phyloP scores from a whole-genome alignment of 2,797 vertebrate genomes.

The Okamejei kenojei region DNA sequence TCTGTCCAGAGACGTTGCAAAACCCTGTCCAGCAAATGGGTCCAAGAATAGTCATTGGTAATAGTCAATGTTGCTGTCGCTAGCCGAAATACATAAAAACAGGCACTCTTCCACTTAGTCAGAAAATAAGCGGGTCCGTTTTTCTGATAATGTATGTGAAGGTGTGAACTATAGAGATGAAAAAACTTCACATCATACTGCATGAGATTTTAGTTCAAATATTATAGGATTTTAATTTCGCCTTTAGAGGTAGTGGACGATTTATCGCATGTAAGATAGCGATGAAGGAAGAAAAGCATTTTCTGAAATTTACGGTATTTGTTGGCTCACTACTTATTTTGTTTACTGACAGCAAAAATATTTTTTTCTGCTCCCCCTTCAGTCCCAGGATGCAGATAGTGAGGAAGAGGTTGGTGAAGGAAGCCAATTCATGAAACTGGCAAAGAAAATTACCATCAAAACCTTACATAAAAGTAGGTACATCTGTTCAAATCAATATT shows the following conservation, averaged over 20 bases:
- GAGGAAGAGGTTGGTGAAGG: slow-evolving; percentile 71
- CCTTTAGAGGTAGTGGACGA: neutral
- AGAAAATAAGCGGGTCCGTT: neutral
- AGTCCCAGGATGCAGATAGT: slow-evolving; percentile 65
- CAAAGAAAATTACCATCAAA: slow-evolving; percentile 81
- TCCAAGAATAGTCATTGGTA: neutral
- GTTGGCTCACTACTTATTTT: neutral
- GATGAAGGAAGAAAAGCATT: neutral
- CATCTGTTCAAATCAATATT: neutral
- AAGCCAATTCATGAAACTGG: slow-evolving; percentile 89
- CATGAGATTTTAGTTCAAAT: neutral
- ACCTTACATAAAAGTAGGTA: slow-evolving; percentile 74
- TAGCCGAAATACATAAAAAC: neutral
- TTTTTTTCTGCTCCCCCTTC: slow-evolving; percentile 27
- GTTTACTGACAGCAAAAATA: neutral
- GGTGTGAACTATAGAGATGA: neutral
- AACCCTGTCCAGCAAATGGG: neutral
- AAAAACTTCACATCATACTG: neutral
- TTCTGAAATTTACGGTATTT: neutral
- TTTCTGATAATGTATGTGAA: neutral
- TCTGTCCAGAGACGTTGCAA: neutral
- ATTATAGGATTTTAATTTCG: neutral
- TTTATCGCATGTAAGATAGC: neutral
- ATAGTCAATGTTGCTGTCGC: neutral
- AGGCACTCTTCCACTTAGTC: neutral